Evolutionary conservation across 2,888 invertebrate genomes (phyloP).

Genomic region (Nephrotoma guestfalica): DNA sequence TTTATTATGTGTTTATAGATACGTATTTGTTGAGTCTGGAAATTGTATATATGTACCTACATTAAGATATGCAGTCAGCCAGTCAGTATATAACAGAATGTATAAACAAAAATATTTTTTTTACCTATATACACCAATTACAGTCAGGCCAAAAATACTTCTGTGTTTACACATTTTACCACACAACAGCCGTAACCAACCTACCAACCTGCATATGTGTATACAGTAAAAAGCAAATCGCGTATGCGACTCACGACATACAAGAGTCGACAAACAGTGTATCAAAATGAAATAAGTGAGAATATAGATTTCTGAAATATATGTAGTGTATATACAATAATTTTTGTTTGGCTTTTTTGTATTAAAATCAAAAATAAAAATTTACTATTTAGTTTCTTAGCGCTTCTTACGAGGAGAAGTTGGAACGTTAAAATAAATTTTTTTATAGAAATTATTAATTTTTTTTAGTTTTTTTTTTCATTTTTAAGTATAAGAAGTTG

Average conservation of each 20-base stretch:
- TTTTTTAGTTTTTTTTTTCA: not conserved
- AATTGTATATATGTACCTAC: not conserved
- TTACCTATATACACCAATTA: not conserved
- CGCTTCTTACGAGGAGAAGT: not conserved
- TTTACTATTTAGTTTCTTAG: not conserved
- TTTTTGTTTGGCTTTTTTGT: not conserved
- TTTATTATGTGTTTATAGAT: not conserved
- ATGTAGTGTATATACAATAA: not conserved
- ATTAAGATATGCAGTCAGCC: not conserved
- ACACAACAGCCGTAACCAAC: not conserved
- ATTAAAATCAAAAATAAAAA: not conserved
- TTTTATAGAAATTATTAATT: not conserved
- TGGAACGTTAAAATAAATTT: not conserved
- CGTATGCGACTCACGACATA: not conserved
- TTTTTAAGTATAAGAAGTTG: not conserved
- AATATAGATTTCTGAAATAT: not conserved
- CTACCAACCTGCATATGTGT: not conserved
- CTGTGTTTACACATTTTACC: not conserved
- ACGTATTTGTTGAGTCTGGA: not conserved
- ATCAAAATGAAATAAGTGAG: not conserved
- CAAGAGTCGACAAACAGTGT: not conserved
- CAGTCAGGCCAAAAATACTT: not conserved
- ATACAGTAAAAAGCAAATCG: not conserved
- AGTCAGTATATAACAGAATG: not conserved
- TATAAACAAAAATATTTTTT: not conserved